Evolutionary conservation across 2,113 vertebrate genomes (phyloP).

Genomic region (Desmodus rotundus): DNA sequence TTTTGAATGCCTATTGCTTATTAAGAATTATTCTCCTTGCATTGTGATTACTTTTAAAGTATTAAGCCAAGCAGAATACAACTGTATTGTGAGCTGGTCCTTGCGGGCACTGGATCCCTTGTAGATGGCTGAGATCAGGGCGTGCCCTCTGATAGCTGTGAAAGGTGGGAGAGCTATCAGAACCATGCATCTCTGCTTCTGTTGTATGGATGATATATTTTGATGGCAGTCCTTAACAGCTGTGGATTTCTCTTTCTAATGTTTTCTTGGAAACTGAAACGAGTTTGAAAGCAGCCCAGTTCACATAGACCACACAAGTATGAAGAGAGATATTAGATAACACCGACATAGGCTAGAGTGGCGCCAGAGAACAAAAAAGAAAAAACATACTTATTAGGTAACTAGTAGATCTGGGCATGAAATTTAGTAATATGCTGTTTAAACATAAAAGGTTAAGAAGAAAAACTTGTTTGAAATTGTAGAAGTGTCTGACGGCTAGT

Average conservation of each 20-base stretch:
- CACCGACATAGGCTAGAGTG: conserved; percentile 55
- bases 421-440: conserved; percentile 66
- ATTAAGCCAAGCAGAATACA: neutral
- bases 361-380: conserved; percentile 59
- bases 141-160: neutral
- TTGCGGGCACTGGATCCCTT: neutral
- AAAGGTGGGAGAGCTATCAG: neutral
- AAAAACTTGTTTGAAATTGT: conserved; percentile 63
- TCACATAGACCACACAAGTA: conserved; percentile 70
- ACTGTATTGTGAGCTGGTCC: neutral
- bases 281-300: conserved; percentile 57
- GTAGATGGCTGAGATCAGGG: neutral
- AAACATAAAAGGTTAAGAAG: conserved; percentile 70
- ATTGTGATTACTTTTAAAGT: neutral
- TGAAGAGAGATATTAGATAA: conserved; percentile 60
- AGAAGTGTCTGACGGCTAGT: conserved; percentile 60
- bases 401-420: conserved; percentile 52
- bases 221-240: conserved; percentile 65
- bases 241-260: conserved; percentile 66
- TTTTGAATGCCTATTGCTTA: neutral
- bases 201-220: conserved; percentile 62
- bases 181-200: conserved; percentile 50
- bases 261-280: conserved; percentile 60
- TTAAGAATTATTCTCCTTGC: neutral
- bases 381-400: conserved; percentile 57